Conservation (phyloP, 2,113 vertebrate genomes). For the Lethenteron reissneri region DNA sequence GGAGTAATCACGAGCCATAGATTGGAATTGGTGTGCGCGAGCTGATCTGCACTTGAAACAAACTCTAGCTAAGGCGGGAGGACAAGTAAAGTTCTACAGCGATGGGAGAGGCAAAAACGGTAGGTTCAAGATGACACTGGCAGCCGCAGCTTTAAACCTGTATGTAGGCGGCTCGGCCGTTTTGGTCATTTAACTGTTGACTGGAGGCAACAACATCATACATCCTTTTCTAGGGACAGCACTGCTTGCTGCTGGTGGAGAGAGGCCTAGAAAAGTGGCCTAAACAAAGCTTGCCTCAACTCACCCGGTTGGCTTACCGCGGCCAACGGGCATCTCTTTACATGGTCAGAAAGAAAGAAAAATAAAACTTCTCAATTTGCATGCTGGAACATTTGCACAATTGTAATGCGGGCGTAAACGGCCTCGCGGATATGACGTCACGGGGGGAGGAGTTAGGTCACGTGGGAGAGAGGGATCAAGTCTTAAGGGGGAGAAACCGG, state of each 20-base stretch:
- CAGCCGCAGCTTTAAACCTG: too few species aligned
- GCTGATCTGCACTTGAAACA: neutral
- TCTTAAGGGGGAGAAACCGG: too few species aligned
- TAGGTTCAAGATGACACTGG: neutral
- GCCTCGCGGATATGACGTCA: too few species aligned
- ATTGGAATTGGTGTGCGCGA: neutral
- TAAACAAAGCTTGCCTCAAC: neutral
- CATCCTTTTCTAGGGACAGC: neutral
- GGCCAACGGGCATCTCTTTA: neutral
- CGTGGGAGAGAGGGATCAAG: too few species aligned
- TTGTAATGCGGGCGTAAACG: neutral
- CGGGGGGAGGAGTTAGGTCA: too few species aligned
- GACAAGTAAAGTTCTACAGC: neutral
- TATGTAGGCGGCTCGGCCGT: neutral
- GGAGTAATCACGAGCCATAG: neutral
- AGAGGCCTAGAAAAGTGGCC: neutral
- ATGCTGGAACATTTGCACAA: neutral
- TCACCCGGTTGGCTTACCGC: neutral
- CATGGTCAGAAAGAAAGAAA: neutral
- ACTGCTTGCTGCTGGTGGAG: neutral
- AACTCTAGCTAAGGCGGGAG: neutral
- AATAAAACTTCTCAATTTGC: neutral
- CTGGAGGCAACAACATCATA: neutral
- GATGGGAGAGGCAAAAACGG: conserved; percentile 4
- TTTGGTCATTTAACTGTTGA: neutral